Evolutionary conservation across 2,113 vertebrate genomes (phyloP).

Genomic region (Speoplatyrhinus poulsoni): DNA sequence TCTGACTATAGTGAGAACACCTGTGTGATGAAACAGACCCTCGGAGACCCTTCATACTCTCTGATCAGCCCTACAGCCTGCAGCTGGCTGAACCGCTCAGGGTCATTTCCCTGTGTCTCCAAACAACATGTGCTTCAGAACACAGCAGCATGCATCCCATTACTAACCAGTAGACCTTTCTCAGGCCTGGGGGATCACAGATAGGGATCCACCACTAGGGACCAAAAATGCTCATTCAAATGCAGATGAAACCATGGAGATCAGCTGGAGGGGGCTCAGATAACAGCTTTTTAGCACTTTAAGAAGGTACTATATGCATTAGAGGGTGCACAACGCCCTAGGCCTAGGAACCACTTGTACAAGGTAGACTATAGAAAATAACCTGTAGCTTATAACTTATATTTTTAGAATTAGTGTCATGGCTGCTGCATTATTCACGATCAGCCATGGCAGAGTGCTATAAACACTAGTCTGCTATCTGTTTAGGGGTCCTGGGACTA

Average conservation of each 20-base stretch:
- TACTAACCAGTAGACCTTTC: background rate
- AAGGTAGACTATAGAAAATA: background rate
- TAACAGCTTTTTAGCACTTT: no score
- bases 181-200: background rate
- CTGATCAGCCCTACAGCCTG: background rate
- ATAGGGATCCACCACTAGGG: constrained; percentile 1
- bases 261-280: no score
- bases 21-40: background rate
- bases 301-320: background rate
- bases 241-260: background rate
- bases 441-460: background rate
- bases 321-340: background rate
- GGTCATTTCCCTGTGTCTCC: background rate
- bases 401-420: constrained; percentile 31
- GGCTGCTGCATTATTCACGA: constrained; percentile 29
- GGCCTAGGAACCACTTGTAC: background rate
- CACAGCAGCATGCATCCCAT: background rate
- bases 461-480: background rate
- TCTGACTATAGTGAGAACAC: constrained; percentile 1
- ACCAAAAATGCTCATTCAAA: constrained; percentile 29
- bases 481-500: background rate
- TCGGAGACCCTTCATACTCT: background rate
- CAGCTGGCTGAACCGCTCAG: background rate
- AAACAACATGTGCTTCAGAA: constrained; percentile 21
- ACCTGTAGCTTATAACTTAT: background rate